These are phyloP conservation scores for Tolypeutes matacus DNA, from an alignment of 2,797 vertebrate genomes.

Conservation along the genomic window DNA sequence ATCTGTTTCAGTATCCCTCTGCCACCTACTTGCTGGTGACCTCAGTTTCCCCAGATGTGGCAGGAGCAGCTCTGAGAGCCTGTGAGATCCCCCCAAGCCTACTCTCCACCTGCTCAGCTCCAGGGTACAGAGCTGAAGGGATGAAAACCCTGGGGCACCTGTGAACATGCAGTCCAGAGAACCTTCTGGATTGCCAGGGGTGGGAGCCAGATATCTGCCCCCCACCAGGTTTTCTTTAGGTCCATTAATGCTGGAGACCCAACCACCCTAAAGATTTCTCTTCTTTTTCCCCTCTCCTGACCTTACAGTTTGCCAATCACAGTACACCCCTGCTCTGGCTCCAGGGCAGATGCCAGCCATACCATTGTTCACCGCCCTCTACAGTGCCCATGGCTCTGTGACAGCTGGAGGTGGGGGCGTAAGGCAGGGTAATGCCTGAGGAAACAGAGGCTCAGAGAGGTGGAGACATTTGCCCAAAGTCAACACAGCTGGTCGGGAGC, in stretches of 20 bases:
- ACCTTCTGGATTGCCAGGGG: background rate
- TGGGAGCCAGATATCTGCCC: background rate
- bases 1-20: background rate
- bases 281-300: background rate
- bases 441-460: background rate
- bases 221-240: background rate
- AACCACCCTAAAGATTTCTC: background rate
- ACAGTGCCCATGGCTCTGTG: background rate
- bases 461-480: constrained; percentile 30
- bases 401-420: background rate
- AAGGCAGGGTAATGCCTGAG: background rate
- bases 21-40: background rate
- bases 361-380: background rate
- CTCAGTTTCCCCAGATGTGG: background rate
- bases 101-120: background rate
- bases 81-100: background rate
- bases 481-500: constrained; percentile 36
- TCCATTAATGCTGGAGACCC: background rate
- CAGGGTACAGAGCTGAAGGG: background rate
- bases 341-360: background rate
- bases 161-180: background rate
- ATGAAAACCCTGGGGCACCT: background rate
- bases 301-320: background rate
- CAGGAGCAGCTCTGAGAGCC: background rate
- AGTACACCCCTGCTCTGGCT: background rate